Evolutionary conservation across 1,140 invertebrate genomes (phyloP), one percentile per base, ranked within the genome.

Genomic region (Macrostomum lignano): DNA sequence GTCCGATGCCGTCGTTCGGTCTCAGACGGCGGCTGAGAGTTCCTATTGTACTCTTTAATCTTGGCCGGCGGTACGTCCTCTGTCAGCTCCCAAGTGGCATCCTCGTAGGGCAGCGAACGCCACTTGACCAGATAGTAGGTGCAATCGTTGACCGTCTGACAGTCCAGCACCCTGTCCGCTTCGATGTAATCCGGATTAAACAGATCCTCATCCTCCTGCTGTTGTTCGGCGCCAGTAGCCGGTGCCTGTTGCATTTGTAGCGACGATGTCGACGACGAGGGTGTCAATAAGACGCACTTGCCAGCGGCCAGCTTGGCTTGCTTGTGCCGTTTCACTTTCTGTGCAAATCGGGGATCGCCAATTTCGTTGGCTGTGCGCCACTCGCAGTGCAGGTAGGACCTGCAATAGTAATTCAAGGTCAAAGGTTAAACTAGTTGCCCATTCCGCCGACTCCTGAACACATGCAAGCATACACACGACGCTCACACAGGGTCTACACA

Each of bases 101-200:
- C 91, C 60, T 98, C 91, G 58, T 99, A 98, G 36, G 86, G 71
- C 29, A 98, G 61, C 10, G 74, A 72, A 45, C 81, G 68, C 91
- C 91, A 99, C 59, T 99, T 99, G 1, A 96, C 81, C 36, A 96
- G 66, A 62, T 74, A 96, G 58, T 94, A 78, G 47, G 45, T 52
- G 20, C n/a, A 47, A 20, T 62, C 56, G 14, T 45, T 49, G 4
- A 48, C 46, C 5, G 46, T 39, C 3, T 51, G 49, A 51, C 79
- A 71, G 56, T 94, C 86, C 25, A 98, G 60, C 21, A 98, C 77
- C 44, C 91, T 65, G 56, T 98, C 88, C 0, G 94, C 84, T 64
- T 96, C 84, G 2, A 79, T 67, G 60, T 91, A 98, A 51, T 96
- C 88, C 10, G 82, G 84, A 67, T 98, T 96, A 52, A 94, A 98